Base-by-base conservation (phyloP, 2,888 invertebrate species). In the Meandrusa payeni region DNA sequence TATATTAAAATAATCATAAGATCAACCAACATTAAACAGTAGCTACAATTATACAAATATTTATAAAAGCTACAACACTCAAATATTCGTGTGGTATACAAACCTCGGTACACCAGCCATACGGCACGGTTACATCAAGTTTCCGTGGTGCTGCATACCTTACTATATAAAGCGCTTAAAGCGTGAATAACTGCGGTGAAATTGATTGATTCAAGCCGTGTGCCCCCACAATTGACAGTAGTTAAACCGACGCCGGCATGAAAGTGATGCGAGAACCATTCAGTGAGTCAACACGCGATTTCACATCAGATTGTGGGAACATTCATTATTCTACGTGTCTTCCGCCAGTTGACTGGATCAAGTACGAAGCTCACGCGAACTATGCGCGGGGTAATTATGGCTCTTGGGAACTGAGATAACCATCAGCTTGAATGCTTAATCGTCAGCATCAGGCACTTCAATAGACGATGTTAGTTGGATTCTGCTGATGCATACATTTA, bases 151-250 rank as follows among this genome's bases (percentile, higher is more conserved):
- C 43, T 31, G 37, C 37, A 44, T 44, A 38, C 38, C 38, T 32
- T 44, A 33, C 44, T 44, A 44, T 38, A 44, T 43, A 37, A 37
- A 43, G 43, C 26, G 33, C 17, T 43, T 19, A 24, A 32, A 38
- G 32, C 38, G 43, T 37, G 38, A 44, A 44, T 44, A 27, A 38
- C 44, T 46, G 41, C 40, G 41, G 69, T 67, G 69, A 69, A 74
- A 76, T 61, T 67, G 68, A 69, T 72, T 62, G 57, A 54, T 51
- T 49, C 48, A 59, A 59, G 69, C 65, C 66, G 67, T 63, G 64
- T 51, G 49, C 46, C 50, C 44, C 51, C 52, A 57, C 69, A 61
- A 67, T 64, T 63, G 62, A 61, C 64, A 59, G 56, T 57, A 56
- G 55, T 65, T 59, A 55, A 48, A 47, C 60, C 55, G 55, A 57